Evolutionary conservation across 2,888 invertebrate genomes (phyloP).

Genomic region (Lamellibrachia columna): DNA sequence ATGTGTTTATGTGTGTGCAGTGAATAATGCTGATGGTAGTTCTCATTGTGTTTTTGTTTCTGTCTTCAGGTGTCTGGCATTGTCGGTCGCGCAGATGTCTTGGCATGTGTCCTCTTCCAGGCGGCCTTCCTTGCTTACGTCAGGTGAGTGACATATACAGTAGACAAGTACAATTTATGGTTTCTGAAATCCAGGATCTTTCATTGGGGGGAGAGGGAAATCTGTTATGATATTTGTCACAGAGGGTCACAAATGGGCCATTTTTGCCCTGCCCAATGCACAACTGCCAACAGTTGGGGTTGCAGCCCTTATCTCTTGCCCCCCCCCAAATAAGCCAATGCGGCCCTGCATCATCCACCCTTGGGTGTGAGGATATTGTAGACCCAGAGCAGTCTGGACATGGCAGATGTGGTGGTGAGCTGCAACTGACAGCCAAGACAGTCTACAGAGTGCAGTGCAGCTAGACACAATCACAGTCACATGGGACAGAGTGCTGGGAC

Average conservation of each 20-base stretch:
- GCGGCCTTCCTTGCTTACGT: conserved; percentile 43
- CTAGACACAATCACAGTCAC: background rate
- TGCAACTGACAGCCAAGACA: background rate
- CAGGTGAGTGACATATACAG: conserved; percentile 29
- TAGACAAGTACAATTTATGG: background rate
- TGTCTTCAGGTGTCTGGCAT: conserved; percentile 71
- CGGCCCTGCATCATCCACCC: too few species aligned
- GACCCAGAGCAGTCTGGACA: background rate
- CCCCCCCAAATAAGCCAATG: too few species aligned
- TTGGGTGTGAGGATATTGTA: too few species aligned
- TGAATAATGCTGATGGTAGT: too few species aligned
- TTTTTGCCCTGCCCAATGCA: too few species aligned
- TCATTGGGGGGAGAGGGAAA: too few species aligned
- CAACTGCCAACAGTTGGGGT: too few species aligned
- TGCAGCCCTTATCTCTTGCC: too few species aligned
- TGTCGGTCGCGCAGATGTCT: conserved; percentile 57
- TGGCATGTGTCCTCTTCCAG: conserved; percentile 50
- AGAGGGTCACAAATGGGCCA: too few species aligned
- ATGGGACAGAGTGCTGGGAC: background rate
- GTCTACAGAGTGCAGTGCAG: background rate
- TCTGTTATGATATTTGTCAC: too few species aligned
- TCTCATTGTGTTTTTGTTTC: conserved; percentile 24
- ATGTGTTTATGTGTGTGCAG: background rate
- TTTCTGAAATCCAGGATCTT: too few species aligned
- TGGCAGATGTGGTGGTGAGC: background rate